These are phyloP conservation scores for Hylaeus volcanicus DNA, from an alignment of 1,140 invertebrate genomes.

Conservation along the genomic window DNA sequence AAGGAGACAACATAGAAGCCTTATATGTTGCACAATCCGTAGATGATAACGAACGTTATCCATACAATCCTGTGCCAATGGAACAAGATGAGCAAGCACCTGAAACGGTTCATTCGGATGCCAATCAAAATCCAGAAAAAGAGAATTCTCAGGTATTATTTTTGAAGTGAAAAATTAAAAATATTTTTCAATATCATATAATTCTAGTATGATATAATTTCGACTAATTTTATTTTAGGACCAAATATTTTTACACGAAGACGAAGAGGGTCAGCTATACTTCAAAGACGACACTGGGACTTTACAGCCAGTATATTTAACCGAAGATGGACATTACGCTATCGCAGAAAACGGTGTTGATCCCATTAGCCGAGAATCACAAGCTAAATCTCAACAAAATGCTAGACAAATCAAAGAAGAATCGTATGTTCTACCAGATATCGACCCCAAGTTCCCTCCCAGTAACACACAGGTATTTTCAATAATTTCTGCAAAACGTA, in stretches of 20 bases:
- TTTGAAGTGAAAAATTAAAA: conserved; percentile 9
- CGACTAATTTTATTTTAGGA: conserved; percentile 61
- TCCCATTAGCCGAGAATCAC: conserved; percentile 66
- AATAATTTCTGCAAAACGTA: not conserved
- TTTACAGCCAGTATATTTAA: conserved; percentile 77
- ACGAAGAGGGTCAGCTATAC: conserved; percentile 78
- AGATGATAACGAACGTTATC: conserved; percentile 72
- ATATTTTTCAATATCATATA: not conserved
- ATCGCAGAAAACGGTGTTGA: conserved; percentile 73
- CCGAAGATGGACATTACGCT: conserved; percentile 78
- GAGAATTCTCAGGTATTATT: conserved; percentile 71
- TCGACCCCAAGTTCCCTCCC: conserved; percentile 58
- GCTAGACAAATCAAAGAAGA: conserved; percentile 63
- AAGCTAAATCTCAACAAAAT: conserved; percentile 57
- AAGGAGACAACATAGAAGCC: conserved; percentile 75
- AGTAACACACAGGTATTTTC: conserved; percentile 66
- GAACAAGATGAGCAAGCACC: conserved; percentile 73
- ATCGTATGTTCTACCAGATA: conserved; percentile 66
- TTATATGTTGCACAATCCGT: conserved; percentile 72
- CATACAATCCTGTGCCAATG: conserved; percentile 67
- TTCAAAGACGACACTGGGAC: conserved; percentile 77
- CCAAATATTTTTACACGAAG: conserved; percentile 78
- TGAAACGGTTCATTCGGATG: conserved; percentile 63
- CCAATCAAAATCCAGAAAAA: conserved; percentile 67
- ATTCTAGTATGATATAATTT: not conserved